Evolutionary conservation across 1,140 invertebrate genomes (phyloP), one percentile per base, ranked within the genome.

Genomic region (Cherax destructor): DNA sequence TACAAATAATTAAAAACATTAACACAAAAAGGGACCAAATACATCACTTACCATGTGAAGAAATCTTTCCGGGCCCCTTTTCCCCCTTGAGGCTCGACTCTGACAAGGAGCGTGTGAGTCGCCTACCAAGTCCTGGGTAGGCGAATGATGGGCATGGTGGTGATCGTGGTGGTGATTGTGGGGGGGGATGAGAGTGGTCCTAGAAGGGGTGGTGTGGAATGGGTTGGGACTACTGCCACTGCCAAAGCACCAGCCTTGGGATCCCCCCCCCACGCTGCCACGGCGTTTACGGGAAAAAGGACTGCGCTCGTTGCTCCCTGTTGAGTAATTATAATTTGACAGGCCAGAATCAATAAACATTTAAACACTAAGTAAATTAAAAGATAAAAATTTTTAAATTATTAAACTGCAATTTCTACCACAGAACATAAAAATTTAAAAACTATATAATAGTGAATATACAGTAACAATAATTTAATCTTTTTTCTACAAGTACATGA

Each of bases 111-210:
- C 92, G 87, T 0, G 89, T 83, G 18, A 92, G 47, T 61, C 92
- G 81, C 49, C 78, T 85, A 4, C 77, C 79, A 11, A 85, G 72
- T 49, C 83, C 56, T 13, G 78, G 77, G 69, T 92, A 61, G 90
- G 83, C 41, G 77, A 85, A 65, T 89, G 89, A 83, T 91, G 83
- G 11, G 52, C 52, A 13, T 78, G 61, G 65, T 87, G 78, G 50
- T 47, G 61, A 80, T 89, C 61, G 49, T 83, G 92, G 30, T 84
- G 77, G 83, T 93, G 90, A 52, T 89, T 86, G 83, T 93, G n/a
- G 78, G 72, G 81, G 87, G 13, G 77, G 76, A 77, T 89, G 81
- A 18, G 92, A 83, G 24, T 85, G 86, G 24, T 81, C 81, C n/a
- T 72, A 56, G 47, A 83, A 65, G 74, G 59, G 83, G 47, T 87